phyloP scores from a whole-genome alignment of 2,888 invertebrate species.

The Tetanocera ferruginea region DNA sequence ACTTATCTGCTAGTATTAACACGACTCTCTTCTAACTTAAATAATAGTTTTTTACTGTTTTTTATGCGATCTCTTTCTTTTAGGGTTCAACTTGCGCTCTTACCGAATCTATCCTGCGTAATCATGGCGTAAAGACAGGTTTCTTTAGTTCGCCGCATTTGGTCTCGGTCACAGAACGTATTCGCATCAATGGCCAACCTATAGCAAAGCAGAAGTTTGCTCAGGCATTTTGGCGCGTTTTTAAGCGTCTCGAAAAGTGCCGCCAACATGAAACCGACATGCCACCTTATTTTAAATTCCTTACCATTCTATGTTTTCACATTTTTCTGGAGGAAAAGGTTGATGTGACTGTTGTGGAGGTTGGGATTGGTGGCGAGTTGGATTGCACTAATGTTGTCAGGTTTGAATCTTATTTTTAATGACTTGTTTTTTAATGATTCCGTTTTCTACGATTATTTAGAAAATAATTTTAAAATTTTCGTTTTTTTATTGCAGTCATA shows the following conservation, averaged over 20 bases:
- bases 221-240: constrained; percentile 85
- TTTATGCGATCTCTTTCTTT: not conserved
- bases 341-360: constrained; percentile 95
- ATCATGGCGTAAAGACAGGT: constrained; percentile 89
- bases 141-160: constrained; percentile 98
- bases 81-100: constrained; percentile 93
- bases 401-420: constrained; percentile 67
- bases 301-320: constrained; percentile 92
- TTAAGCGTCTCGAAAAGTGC: constrained; percentile 73
- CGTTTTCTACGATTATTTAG: not conserved
- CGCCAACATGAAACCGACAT: constrained; percentile 78
- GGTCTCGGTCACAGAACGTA: constrained; percentile 90
- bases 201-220: constrained; percentile 82
- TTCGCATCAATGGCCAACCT: constrained; percentile 87
- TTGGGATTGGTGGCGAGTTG: constrained; percentile 95
- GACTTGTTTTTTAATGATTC: not conserved
- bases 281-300: constrained; percentile 95
- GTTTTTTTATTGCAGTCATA: constrained; percentile 73
- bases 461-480: not conserved
- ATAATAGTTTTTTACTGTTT: too few species aligned
- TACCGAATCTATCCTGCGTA: constrained; percentile 88
- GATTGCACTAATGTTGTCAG: constrained; percentile 95
- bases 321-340: constrained; percentile 88
- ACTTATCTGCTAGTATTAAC: too few species aligned
- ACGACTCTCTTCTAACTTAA: too few species aligned